A percentile compares a stretch with the other conserved stretches of the same genome.
These are phyloP conservation scores for Micrasema longulum DNA, from an alignment of 1,140 invertebrate species.

Conservation along the genomic window DNA sequence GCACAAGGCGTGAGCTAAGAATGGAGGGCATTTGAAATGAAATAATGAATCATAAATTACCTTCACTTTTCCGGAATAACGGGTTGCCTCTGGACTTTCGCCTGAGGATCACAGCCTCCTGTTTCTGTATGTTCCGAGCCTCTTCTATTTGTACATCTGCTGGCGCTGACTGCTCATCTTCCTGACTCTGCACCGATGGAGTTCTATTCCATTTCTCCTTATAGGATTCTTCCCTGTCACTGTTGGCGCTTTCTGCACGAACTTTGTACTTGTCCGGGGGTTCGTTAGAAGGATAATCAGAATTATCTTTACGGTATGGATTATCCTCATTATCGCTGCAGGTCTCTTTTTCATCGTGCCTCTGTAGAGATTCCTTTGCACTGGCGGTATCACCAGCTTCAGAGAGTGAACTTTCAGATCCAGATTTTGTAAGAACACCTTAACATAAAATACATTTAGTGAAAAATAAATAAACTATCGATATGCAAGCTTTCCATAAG, in stretches of 20 bases:
- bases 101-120: constrained; percentile 72
- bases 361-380: constrained; percentile 76
- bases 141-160: constrained; percentile 52
- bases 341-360: constrained; percentile 78
- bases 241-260: constrained; percentile 46
- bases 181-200: constrained; percentile 58
- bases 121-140: constrained; percentile 63
- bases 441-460: constrained; percentile 19
- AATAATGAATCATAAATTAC: constrained; percentile 55
- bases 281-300: constrained; percentile 54
- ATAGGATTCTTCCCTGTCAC: constrained; percentile 52
- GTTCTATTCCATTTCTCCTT: constrained; percentile 53
- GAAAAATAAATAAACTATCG: too few relatives aligned
- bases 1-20: too few relatives aligned
- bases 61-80: constrained; percentile 77
- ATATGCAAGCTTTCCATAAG: too few relatives aligned
- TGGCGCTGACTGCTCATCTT: constrained; percentile 40
- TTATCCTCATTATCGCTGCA: constrained; percentile 72
- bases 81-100: constrained; percentile 74
- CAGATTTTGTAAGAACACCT: constrained; percentile 76
- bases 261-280: constrained; percentile 59
- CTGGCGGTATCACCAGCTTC: constrained; percentile 76
- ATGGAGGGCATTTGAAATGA: too few relatives aligned
- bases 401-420: constrained; percentile 87
- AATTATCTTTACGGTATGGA: constrained; percentile 43